phyloP scores from a whole-genome alignment of 2,888 invertebrate species.

The Xanthorhoe designata region DNA sequence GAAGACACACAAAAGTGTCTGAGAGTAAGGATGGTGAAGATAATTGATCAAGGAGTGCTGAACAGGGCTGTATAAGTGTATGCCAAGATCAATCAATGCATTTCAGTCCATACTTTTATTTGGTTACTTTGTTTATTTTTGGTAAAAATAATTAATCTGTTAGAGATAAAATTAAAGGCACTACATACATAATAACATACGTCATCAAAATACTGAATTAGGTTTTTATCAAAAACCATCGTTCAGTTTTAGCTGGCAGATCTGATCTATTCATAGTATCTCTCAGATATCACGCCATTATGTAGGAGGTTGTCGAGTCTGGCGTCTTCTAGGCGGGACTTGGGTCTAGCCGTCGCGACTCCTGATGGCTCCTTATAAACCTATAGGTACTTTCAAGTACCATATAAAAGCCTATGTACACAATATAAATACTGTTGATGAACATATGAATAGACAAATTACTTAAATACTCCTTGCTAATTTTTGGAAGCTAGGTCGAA shows the following conservation, averaged over 20 bases:
- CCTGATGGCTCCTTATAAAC: slow-evolving; percentile 13
- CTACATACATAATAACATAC: too few relatives aligned
- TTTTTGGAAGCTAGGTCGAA: too few relatives aligned
- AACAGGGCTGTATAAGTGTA: too few relatives aligned
- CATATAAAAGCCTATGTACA: slow-evolving; percentile 3
- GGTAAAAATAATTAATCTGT: too few relatives aligned
- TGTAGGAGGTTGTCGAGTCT: slow-evolving; percentile 19
- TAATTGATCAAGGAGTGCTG: too few relatives aligned
- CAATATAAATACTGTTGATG: not conserved
- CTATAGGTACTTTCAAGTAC: slow-evolving; percentile 15
- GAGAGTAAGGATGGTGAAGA: too few relatives aligned
- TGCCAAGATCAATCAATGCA: too few relatives aligned
- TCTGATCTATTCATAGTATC: slow-evolving; percentile 16
- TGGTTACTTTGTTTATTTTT: too few relatives aligned
- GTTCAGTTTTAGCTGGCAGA: slow-evolving; percentile 6
- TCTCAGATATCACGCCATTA: slow-evolving; percentile 15
- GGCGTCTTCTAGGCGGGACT: slow-evolving; percentile 39
- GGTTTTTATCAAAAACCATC: not conserved
- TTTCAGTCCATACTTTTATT: too few relatives aligned
- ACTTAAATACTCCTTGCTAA: not conserved
- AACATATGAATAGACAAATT: not conserved
- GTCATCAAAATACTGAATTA: too few relatives aligned
- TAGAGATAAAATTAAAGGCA: too few relatives aligned
- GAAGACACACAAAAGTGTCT: too few relatives aligned
- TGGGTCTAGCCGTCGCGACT: slow-evolving; percentile 38